These are phyloP conservation scores for Conus ventricosus DNA, from an alignment of 1,140 invertebrate genomes.

Conservation along the genomic window DNA sequence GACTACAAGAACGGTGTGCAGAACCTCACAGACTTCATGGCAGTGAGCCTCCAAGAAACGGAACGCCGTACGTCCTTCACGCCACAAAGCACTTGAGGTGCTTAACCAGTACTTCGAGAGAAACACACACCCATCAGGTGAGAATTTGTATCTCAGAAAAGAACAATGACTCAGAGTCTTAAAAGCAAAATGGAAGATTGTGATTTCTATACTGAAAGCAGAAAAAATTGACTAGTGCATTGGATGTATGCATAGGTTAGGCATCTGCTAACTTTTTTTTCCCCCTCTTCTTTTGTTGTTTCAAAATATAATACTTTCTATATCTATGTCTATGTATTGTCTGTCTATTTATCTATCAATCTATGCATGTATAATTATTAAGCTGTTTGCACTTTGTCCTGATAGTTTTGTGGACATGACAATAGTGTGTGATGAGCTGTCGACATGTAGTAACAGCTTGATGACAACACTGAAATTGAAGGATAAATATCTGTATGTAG, in stretches of 20 bases:
- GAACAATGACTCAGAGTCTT: not conserved
- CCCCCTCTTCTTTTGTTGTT: too few species aligned
- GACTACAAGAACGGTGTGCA: constrained; percentile 76
- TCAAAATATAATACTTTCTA: too few species aligned
- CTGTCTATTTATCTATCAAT: too few species aligned
- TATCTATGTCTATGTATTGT: too few species aligned
- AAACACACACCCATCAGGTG: constrained; percentile 98
- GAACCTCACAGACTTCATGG: constrained; percentile 95
- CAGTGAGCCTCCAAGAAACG: constrained; percentile 96
- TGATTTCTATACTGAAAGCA: not conserved
- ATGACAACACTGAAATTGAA: too few species aligned
- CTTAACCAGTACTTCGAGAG: constrained; percentile 96
- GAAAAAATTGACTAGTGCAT: not conserved
- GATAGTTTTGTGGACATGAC: too few species aligned
- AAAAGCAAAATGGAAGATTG: not conserved
- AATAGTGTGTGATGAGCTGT: too few species aligned
- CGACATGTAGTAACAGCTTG: too few species aligned
- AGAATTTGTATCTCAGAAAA: constrained; percentile 53
- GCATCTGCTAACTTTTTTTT: not conserved
- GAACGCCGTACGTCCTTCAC: constrained; percentile 96
- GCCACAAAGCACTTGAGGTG: constrained; percentile 94
- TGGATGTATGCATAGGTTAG: too few species aligned
- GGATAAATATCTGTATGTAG: too few species aligned
- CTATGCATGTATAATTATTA: too few species aligned
- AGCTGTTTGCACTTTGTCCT: too few species aligned